Conservation (phyloP, 2,113 vertebrate genomes). For the Dicentrarchus labrax region DNA sequence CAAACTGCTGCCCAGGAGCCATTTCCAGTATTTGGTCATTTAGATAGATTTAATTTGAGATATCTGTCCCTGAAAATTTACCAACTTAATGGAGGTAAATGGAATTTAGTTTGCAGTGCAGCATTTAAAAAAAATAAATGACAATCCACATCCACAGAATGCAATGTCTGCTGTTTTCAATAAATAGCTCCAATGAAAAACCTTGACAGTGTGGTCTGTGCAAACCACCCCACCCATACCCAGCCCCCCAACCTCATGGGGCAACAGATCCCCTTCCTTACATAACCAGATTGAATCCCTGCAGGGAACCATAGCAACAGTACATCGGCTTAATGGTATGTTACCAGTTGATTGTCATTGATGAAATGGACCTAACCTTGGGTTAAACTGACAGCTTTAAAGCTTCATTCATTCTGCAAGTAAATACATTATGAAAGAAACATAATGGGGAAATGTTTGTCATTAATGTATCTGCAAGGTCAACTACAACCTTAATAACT, state of each 20-base stretch:
- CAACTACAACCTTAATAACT: not conserved
- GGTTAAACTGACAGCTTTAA: not conserved
- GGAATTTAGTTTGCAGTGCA: not conserved
- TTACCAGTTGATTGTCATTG: not conserved
- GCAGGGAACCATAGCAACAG: slow-evolving; percentile 50
- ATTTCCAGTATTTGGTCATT: no score
- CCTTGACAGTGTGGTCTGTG: not conserved
- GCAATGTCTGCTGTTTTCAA: not conserved
- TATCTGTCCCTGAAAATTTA: not conserved
- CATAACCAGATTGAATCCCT: not conserved
- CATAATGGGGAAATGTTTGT: not conserved
- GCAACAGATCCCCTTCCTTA: not conserved
- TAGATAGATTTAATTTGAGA: no score
- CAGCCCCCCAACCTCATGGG: not conserved
- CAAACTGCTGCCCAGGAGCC: no score
- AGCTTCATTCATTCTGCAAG: not conserved
- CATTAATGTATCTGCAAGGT: not conserved
- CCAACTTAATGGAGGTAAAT: not conserved
- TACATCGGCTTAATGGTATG: not conserved
- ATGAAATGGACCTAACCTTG: not conserved
- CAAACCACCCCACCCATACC: no score
- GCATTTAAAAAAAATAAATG: not conserved
- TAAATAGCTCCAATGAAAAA: not conserved
- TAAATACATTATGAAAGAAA: not conserved
- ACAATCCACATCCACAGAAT: not conserved